phyloP scores from a whole-genome alignment of 2,113 vertebrate species.

The Elgaria multicarinata region DNA sequence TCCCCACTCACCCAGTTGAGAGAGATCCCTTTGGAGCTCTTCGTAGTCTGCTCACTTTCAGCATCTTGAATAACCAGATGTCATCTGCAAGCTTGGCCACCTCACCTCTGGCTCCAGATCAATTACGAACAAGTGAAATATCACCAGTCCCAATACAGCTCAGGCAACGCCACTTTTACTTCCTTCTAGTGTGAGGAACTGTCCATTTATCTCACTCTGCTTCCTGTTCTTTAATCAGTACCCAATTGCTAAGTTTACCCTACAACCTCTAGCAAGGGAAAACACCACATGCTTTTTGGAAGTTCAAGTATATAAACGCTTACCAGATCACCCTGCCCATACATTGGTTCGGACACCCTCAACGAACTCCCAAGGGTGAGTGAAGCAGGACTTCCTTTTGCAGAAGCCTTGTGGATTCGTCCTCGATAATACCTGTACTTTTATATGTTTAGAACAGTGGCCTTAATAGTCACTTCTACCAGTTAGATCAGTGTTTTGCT shows the following conservation, averaged over 20 bases:
- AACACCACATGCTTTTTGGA: background rate
- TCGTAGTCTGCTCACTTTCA: background rate
- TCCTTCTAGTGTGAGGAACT: background rate
- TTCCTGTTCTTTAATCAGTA: background rate
- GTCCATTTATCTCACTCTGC: background rate
- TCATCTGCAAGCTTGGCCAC: background rate
- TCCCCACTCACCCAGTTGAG: background rate
- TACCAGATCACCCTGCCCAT: background rate
- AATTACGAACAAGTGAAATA: background rate
- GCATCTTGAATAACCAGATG: background rate
- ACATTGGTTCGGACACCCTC: background rate
- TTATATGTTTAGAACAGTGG: fast-evolving
- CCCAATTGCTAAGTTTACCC: too few relatives aligned
- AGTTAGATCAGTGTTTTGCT: too few relatives aligned
- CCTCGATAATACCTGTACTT: too few relatives aligned
- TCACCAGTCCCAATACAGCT: background rate
- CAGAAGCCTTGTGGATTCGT: background rate
- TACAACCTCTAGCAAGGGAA: background rate
- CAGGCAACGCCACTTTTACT: too few relatives aligned
- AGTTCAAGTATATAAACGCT: too few relatives aligned
- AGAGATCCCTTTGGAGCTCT: background rate
- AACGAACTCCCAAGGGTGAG: background rate
- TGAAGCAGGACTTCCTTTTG: background rate
- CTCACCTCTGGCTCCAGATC: background rate
- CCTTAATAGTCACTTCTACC: fast-evolving